phyloP scores from a whole-genome alignment of 2,113 vertebrate species.

The Psilopogon haemacephalus region DNA sequence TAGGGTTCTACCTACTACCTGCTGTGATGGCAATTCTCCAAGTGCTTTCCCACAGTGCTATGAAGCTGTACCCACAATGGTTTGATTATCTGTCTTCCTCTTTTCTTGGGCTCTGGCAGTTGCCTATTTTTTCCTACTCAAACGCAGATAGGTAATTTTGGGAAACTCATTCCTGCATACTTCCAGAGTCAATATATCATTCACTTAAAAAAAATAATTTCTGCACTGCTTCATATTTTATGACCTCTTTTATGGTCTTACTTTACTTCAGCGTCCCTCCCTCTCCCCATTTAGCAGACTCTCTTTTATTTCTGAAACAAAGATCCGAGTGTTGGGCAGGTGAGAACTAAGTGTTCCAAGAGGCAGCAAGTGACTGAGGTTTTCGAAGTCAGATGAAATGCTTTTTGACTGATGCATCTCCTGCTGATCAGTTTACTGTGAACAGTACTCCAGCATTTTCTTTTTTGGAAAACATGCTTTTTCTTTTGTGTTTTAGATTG shows the following conservation, averaged over 20 bases:
- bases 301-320: background rate
- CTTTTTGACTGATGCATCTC: background rate
- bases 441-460: background rate
- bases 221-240: background rate
- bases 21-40: background rate
- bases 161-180: background rate
- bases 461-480: background rate
- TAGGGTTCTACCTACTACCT: background rate
- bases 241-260: background rate
- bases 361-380: background rate
- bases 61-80: background rate
- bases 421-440: background rate
- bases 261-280: background rate
- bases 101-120: background rate
- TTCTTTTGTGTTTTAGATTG: background rate
- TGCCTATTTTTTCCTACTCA: background rate
- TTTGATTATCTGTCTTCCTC: background rate
- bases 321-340: accelerated
- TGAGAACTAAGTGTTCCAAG: background rate
- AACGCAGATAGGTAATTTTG: background rate
- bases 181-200: background rate
- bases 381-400: background rate
- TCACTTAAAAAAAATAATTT: background rate
- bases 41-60: background rate
- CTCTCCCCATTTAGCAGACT: background rate